Percentiles rank a stretch among this genome's conserved stretches.
Evolutionary conservation across 2,888 invertebrate species (phyloP).

Genomic region (Thera britannica): DNA sequence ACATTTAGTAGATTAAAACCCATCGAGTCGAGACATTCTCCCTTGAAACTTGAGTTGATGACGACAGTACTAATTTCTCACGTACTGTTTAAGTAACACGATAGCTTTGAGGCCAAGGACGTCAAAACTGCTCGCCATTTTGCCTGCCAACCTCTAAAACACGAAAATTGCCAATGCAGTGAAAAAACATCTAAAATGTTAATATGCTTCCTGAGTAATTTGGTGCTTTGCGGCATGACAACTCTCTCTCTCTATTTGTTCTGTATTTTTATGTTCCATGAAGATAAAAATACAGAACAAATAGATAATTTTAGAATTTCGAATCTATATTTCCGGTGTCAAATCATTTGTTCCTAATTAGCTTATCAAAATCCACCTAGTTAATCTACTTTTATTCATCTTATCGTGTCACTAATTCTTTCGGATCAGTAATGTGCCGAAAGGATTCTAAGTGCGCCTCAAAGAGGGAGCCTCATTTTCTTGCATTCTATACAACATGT

Average conservation of each 20-base stretch:
- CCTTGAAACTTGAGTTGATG: conserved; percentile 36
- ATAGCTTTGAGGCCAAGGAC: conserved; percentile 39
- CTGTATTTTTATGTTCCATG: neutral
- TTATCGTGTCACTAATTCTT: too few relatives aligned
- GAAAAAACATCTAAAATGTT: conserved; percentile 3
- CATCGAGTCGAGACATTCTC: conserved; percentile 34
- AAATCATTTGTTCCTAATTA: too few relatives aligned
- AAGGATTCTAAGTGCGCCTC: too few relatives aligned
- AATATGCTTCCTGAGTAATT: neutral
- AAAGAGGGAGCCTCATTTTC: too few relatives aligned
- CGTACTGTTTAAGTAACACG: conserved; percentile 31
- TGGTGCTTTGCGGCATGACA: neutral
- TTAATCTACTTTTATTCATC: too few relatives aligned
- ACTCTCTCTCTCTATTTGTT: too few relatives aligned
- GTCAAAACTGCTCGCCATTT: conserved; percentile 30
- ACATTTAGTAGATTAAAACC: conserved; percentile 38
- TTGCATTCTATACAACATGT: too few relatives aligned
- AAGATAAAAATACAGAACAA: too few relatives aligned
- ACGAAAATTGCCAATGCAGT: conserved; percentile 29
- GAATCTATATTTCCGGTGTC: too few relatives aligned
- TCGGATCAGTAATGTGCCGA: too few relatives aligned
- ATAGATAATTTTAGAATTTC: too few relatives aligned
- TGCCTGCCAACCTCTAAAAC: conserved; percentile 31
- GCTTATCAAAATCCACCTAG: too few relatives aligned
- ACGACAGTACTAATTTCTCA: conserved; percentile 31